Base-by-base conservation (phyloP, 2,113 vertebrate species). In the Colinus virginianus region DNA sequence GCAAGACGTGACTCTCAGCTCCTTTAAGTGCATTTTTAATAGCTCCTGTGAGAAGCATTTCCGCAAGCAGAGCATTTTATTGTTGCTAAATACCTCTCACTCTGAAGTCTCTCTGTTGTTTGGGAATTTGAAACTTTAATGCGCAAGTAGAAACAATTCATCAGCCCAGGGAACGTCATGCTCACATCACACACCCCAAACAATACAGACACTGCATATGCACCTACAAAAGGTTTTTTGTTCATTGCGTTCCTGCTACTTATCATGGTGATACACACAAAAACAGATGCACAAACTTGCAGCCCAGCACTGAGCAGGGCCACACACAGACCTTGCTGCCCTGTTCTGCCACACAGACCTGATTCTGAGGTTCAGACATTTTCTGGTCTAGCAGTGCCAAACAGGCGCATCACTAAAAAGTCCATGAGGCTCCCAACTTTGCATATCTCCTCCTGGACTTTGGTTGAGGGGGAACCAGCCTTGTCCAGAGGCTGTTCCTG, bases 71-170 rank as follows among this genome's bases (percentile, higher is more conserved):
- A 95, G 69, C 70, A 72, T 74, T 93, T 87, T 63, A 87, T 93
- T 94, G 84, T 93, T 69, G 53, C 91, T 91, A 96, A 97, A 96
- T 78, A 81, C 42, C 30, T 4, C 63, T 91, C 83, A n/a, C 84
- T 88, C 59, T 56, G 42, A 71, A 78, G 46, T 49, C 51, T 84
- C 66, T 70, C 68, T 68, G 43, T 62, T 96, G 45, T 34, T 88
- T 87, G 59, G 66, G 84, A 89, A 67, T 81, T 53, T 53, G 66
- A 96, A 96, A 95, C 90, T 91, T 96, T 83, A 94, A 87, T 85
- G 86, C 51, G 53, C 84, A 36, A 67, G 48, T 25, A 15, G 2
- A 36, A 48, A 71, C 53, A 75, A 49, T 69, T 90, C 77, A 78
- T 92, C 71, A 88, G 1, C 68, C 21, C 21, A 20, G 70, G 91